Evolutionary conservation across 2,888 invertebrate species (phyloP).

Genomic region (Protonemura montana): DNA sequence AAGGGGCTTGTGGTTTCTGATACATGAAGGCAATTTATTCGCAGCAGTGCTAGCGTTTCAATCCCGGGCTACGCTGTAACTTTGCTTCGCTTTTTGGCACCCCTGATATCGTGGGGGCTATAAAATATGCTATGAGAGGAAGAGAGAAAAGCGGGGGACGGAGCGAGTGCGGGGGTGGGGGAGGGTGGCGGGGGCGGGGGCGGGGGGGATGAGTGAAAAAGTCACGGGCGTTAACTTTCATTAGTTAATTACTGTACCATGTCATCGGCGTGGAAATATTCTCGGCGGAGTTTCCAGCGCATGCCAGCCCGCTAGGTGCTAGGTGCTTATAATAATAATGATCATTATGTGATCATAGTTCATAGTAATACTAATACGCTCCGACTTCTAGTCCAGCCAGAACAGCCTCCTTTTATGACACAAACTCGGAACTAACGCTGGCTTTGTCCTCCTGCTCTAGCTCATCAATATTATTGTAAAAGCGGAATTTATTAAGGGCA

Average conservation of each 20-base stretch:
- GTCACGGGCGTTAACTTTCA: conserved; percentile 31
- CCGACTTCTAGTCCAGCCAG: background rate
- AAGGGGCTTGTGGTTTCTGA: background rate
- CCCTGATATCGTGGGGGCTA: conserved; percentile 7
- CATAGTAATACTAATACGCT: background rate
- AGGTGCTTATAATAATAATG: conserved; percentile 1
- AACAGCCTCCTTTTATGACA: background rate
- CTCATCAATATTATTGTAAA: conserved; percentile 4
- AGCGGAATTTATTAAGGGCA: background rate
- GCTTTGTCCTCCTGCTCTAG: background rate
- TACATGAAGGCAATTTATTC: background rate
- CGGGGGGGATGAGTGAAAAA: background rate
- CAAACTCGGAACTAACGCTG: background rate
- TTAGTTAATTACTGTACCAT: conserved; percentile 35
- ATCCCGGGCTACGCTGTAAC: background rate
- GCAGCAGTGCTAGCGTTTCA: background rate
- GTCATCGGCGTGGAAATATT: conserved; percentile 24
- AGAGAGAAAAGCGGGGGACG: background rate
- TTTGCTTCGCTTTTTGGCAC: conserved; percentile 13
- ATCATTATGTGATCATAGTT: background rate
- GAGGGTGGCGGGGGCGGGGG: background rate
- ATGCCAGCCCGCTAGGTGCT: background rate
- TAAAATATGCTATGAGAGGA: background rate
- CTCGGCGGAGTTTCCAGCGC: background rate
- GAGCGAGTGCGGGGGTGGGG: background rate